Evolutionary conservation across 2,113 vertebrate genomes (phyloP).

Genomic region (Microtus ochrogaster): DNA sequence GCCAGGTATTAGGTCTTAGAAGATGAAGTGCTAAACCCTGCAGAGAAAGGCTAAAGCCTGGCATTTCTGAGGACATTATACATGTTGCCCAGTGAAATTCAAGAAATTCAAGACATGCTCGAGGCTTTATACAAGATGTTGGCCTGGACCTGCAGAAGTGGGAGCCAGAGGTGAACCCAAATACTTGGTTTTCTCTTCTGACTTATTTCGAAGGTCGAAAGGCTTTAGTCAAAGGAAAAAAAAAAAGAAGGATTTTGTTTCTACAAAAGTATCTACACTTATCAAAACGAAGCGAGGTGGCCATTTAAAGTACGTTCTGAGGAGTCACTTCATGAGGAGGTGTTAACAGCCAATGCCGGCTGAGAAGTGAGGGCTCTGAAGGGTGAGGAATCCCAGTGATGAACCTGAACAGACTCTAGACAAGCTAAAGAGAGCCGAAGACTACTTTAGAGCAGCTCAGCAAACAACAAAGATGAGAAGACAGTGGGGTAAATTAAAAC

Average conservation of each 20-base stretch:
- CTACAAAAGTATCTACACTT: neutral
- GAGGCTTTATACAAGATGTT: too few species aligned
- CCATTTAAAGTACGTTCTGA: fast-evolving
- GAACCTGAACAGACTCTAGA: neutral
- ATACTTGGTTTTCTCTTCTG: neutral
- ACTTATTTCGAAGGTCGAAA: neutral
- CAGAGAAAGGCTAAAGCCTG: neutral
- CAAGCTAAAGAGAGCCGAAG: neutral
- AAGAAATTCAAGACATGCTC: neutral
- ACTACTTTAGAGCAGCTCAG: neutral
- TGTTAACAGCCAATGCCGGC: neutral
- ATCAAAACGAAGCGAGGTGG: fast-evolving
- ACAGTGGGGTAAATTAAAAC: neutral
- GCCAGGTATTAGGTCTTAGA: too few species aligned
- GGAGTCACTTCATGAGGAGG: neutral
- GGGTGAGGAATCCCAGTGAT: too few species aligned
- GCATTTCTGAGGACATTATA: fast-evolving
- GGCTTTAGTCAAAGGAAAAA: neutral
- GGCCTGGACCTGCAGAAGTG: neutral
- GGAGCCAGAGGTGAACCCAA: neutral
- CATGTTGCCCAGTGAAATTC: fast-evolving
- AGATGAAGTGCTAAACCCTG: neutral
- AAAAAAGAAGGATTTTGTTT: neutral
- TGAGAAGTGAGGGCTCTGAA: neutral
- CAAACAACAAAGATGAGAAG: neutral